phyloP scores from a whole-genome alignment of 2,797 vertebrate genomes.

The Phalanger gymnotis region DNA sequence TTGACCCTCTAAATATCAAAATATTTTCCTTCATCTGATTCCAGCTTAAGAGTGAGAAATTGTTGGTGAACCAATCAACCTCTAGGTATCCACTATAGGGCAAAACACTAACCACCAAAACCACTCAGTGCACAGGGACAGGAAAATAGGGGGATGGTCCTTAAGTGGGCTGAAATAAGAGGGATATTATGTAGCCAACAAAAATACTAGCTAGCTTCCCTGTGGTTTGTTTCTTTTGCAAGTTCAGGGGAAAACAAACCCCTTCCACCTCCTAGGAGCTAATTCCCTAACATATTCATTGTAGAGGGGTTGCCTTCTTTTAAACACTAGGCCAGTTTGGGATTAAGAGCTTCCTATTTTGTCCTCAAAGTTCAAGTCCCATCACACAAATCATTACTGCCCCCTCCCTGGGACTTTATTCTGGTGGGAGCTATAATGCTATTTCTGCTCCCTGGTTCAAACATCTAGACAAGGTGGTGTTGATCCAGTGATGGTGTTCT shows the following conservation, averaged over 20 bases:
- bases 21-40: background rate
- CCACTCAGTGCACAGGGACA: background rate
- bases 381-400: background rate
- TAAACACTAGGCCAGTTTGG: background rate
- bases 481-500: background rate
- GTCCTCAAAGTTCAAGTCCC: background rate
- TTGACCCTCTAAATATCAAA: background rate
- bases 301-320: background rate
- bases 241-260: background rate
- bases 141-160: background rate
- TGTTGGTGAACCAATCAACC: background rate
- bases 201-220: background rate
- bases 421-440: background rate
- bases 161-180: background rate
- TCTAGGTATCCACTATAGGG: background rate
- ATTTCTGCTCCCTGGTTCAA: background rate
- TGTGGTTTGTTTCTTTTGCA: background rate
- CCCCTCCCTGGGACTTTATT: background rate
- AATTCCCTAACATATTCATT: background rate
- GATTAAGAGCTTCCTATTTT: background rate
- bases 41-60: background rate
- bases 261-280: background rate
- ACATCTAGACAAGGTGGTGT: background rate
- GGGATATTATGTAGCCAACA: background rate
- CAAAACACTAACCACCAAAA: background rate